Evolutionary conservation across 2,113 vertebrate genomes (phyloP), one percentile per base, ranked within the genome.

Genomic region (Tachuris rubrigastra): DNA sequence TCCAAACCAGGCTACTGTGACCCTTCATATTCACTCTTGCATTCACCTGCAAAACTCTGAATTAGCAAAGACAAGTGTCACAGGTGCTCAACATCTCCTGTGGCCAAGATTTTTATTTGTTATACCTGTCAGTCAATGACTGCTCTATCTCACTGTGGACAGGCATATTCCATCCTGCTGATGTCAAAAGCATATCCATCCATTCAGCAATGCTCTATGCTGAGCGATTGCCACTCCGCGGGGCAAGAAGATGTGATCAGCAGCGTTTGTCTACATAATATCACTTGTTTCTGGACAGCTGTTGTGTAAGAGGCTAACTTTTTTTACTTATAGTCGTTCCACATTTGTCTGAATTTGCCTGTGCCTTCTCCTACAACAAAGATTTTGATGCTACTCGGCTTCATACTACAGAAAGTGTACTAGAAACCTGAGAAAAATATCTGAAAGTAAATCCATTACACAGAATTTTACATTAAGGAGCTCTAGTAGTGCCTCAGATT

Each of bases 241-340:
- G 35, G 74, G 62, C 92, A 76, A 86, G 76, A 35, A 39, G 69
- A 53, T 88, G 75, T 25, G 53, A 93, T 94, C 82, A 84, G 66
- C 79, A 66, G 82, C 73, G 46, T 90, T 93, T 91, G 76, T 90
- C 91, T 94, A 76, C 22, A 39, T 82, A 96, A 97, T 66, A 82
- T 31, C 37, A n/a, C 59, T 82, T 80, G 73, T 71, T 92, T 90
- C 65, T 65, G 68, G 77, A 59, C 90, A 86, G 75, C 67, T 73
- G 56, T 52, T 76, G 62, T 58, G 79, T 68, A 78, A 92, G 73
- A 89, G 87, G 67, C 41, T 72, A 91, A 91, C 1, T 7, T 8
- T 60, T 88, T 91, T 95, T 94, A 88, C 93, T 94, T 91, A 84
- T 25, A 72, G 41, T 63, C 37, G 42, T 91, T 66, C 56, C 37